phyloP scores from a whole-genome alignment of 2,797 vertebrate species.

The Chrysolophus pictus region DNA sequence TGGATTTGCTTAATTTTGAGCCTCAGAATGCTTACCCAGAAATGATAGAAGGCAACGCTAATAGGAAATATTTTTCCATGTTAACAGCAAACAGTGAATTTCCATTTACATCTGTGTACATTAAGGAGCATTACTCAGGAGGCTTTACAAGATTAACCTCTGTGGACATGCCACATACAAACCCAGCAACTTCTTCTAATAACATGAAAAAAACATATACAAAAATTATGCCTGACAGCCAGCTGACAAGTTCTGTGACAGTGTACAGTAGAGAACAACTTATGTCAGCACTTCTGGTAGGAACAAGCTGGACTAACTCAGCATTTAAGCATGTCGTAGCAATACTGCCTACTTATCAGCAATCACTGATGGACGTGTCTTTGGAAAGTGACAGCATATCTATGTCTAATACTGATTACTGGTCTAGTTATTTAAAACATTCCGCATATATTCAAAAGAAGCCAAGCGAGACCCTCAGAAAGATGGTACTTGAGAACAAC shows the following conservation, averaged over 20 bases:
- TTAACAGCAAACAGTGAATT: conserved; percentile 1
- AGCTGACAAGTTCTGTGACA: background rate
- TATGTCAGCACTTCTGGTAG: conserved; percentile 12
- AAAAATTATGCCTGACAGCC: conserved; percentile 8
- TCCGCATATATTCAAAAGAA: conserved; percentile 8
- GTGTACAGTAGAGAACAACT: background rate
- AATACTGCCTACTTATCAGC: conserved; percentile 20
- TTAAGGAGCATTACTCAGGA: conserved; percentile 8
- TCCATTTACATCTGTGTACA: background rate
- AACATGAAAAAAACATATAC: conserved; percentile 19
- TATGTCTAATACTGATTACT: conserved; percentile 15
- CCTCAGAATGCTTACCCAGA: conserved; percentile 29
- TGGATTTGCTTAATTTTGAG: conserved; percentile 30
- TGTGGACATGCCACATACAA: background rate
- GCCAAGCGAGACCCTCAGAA: conserved; percentile 2
- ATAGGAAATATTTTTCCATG: background rate
- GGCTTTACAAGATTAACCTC: background rate
- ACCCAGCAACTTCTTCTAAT: conserved; percentile 11
- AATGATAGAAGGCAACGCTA: background rate
- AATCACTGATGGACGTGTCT: background rate
- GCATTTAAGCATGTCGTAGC: background rate
- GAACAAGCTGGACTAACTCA: conserved; percentile 43
- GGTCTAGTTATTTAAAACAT: conserved; percentile 35
- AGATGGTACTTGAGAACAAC: background rate
- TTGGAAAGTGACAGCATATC: conserved; percentile 8